phyloP scores from a whole-genome alignment of 2,888 invertebrate species.

The Cecidostiba fungosa region DNA sequence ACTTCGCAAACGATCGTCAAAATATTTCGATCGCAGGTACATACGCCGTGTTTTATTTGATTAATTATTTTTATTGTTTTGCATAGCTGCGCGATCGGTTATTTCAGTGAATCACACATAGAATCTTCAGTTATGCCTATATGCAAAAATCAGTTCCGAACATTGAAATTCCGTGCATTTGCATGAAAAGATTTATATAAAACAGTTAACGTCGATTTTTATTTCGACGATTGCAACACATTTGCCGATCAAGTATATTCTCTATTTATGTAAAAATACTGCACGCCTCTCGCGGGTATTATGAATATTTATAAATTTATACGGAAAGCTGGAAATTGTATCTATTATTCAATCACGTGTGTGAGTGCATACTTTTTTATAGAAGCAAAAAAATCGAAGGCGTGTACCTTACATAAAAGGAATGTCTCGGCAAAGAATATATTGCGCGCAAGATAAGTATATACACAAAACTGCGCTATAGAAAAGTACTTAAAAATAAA shows the following conservation, averaged over 20 bases:
- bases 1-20: not conserved
- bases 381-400: conserved; percentile 34
- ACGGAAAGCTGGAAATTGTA: conserved; percentile 5
- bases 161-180: not conserved
- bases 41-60: not conserved
- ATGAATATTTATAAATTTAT: conserved; percentile 48
- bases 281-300: not conserved
- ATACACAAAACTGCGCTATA: no score
- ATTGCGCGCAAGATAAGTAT: no score
- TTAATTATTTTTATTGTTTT: not conserved
- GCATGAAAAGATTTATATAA: not conserved
- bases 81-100: not conserved
- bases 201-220: not conserved
- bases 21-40: not conserved
- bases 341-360: not conserved
- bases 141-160: not conserved
- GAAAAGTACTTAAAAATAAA: not conserved
- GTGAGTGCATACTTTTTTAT: conserved; percentile 33
- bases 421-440: not conserved
- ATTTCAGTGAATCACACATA: no score
- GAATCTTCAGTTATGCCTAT: not conserved
- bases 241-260: not conserved
- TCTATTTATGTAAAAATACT: not conserved
- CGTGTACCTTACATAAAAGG: conserved; percentile 4
- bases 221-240: not conserved